Percentiles rank a stretch among this genome's conserved stretches.
These are phyloP conservation scores for Anhinga anhinga DNA, from an alignment of 2,113 vertebrate genomes.

Conservation along the genomic window DNA sequence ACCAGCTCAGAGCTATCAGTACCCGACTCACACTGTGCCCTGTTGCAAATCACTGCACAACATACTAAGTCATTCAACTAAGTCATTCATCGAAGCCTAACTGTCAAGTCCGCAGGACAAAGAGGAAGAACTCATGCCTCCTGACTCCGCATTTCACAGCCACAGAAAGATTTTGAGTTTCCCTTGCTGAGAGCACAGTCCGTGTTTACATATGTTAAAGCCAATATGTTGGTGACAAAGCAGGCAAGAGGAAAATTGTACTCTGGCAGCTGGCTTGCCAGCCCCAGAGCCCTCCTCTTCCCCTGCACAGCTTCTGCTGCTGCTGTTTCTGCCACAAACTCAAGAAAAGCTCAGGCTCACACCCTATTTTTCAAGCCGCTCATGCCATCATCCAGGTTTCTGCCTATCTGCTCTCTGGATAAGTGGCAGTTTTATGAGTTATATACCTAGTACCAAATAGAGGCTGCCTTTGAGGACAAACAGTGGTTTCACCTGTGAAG, in stretches of 20 bases:
- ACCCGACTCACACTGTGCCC: background rate
- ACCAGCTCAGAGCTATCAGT: background rate
- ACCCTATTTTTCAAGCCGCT: background rate
- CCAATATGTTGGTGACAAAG: background rate
- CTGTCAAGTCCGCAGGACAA: background rate
- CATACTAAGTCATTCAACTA: background rate
- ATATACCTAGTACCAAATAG: background rate
- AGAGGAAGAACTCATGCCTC: background rate
- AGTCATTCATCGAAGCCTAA: background rate
- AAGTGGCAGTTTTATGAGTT: rapidly evolving
- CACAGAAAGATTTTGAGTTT: background rate
- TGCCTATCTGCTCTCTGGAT: background rate
- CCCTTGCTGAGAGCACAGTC: background rate
- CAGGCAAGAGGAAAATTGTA: background rate
- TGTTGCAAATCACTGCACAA: background rate
- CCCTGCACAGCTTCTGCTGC: background rate
- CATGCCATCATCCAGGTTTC: background rate
- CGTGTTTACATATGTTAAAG: background rate
- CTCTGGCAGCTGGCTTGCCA: background rate
- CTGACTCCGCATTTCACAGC: background rate
- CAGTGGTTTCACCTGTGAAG: background rate
- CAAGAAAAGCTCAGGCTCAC: background rate
- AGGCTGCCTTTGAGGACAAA: background rate
- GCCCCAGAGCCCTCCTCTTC: background rate
- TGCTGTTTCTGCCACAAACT: background rate